Conservation (phyloP, 2,888 invertebrate genomes). For the Thecocarcelia acutangulata region DNA sequence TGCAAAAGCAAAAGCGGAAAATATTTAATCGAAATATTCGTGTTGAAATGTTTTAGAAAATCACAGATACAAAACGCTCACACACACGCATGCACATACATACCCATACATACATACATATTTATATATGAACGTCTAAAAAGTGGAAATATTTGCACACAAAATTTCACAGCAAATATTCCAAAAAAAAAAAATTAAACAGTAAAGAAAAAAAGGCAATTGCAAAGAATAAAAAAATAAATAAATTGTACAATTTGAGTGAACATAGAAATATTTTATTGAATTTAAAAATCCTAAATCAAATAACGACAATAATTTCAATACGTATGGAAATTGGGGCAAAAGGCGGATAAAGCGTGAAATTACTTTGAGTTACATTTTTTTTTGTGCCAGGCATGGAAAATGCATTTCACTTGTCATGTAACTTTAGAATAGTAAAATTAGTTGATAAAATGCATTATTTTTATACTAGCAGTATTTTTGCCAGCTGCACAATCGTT, state of each 20-base stretch:
- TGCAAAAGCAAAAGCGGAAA: background rate
- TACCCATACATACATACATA: no score
- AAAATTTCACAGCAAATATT: background rate
- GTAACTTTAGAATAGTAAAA: no score
- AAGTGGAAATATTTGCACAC: no score
- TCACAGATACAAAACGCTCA: background rate
- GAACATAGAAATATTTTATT: conserved; percentile 30
- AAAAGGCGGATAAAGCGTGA: background rate
- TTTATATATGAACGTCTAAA: no score
- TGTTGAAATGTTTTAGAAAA: conserved; percentile 32
- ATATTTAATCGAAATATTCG: conserved; percentile 28
- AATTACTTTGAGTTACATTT: no score
- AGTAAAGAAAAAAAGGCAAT: background rate
- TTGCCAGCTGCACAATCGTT: no score
- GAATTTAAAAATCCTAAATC: conserved; percentile 24
- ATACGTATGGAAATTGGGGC: background rate
- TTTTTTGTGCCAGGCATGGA: no score
- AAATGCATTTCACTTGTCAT: no score
- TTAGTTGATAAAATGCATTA: no score
- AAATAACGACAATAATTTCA: conserved; percentile 28
- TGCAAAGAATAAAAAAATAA: background rate
- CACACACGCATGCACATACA: background rate
- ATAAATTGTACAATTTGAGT: conserved; percentile 24
- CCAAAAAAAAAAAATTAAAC: no score
- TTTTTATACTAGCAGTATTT: no score